Base-by-base conservation (phyloP, 1,140 invertebrate genomes). In the Drosophila parabipectinata region DNA sequence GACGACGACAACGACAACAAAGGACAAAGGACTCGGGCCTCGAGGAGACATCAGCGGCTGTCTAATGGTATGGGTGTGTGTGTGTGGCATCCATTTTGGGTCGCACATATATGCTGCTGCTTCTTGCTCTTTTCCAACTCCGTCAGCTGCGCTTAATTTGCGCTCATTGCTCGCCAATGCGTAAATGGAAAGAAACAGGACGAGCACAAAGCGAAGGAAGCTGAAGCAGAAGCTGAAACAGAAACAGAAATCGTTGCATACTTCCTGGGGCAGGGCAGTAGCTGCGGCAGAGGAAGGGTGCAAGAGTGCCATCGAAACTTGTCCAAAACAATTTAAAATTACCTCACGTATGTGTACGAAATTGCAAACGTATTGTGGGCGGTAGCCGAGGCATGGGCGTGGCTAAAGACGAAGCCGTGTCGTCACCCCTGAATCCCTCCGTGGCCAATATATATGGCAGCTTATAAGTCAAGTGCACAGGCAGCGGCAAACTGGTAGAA, bases 301-400 rank as follows among this genome's bases (percentile, higher is more conserved):
- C 34, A 18, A 72, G 58, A 66, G 34, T 47, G 44, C 41, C 52
- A 69, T 50, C 63, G 51, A 66, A 74, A 82, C 73, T 83, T 83
- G 74, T 58, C 75, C 54, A 78, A 85, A 85, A 85, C 82, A 77
- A 85, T 85, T 85, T 87, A 85, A 85, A 82, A 87, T 85, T 85
- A 87, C 78, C 82, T 85, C 82, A 85, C 82, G 82, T 85, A 87
- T 77, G 82, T 85, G 81, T 85, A 81, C 69, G 77, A 85, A 85
- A 85, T 85, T 80, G 81, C 77, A 60, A 85, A 77, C 80, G 81
- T 85, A 85, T 85, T 77, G 81, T 85, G 77, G 81, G 81, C 82
- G 41, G 15, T 2, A 14, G 41, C 34, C 12, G 10, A 37, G 34
- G 34, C 34, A n/a, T 37, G 41, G 41, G 41, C 41, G 41, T 44